These are phyloP conservation scores for Drosophila kepulauana DNA, from an alignment of 1,140 invertebrate species.

Conservation along the genomic window DNA sequence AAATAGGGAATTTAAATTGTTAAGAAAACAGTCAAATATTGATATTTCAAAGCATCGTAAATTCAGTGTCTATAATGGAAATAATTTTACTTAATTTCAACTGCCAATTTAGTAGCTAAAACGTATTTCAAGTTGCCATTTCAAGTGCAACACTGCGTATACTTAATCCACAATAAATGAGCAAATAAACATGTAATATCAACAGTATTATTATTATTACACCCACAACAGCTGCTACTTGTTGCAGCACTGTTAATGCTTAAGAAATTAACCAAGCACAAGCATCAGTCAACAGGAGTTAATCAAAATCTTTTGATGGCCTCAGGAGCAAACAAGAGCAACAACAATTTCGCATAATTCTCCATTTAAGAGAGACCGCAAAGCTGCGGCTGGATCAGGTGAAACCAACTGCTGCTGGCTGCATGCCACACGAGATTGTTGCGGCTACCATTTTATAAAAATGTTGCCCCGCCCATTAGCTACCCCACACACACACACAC, in stretches of 20 bases:
- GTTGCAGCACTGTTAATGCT: background rate
- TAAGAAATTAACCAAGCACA: constrained; percentile 1
- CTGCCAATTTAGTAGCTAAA: too few relatives aligned
- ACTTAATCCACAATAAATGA: too few relatives aligned
- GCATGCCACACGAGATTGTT: constrained; percentile 5
- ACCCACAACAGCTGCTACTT: background rate
- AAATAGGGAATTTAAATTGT: too few relatives aligned
- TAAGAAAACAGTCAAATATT: too few relatives aligned
- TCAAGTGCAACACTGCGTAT: too few relatives aligned
- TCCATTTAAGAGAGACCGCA: constrained; percentile 6
- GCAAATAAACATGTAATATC: background rate
- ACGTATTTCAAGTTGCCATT: too few relatives aligned
- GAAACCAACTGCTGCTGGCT: constrained; percentile 2
- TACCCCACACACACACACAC: background rate
- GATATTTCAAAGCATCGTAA: too few relatives aligned
- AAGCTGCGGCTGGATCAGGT: constrained; percentile 17
- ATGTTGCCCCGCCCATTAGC: background rate
- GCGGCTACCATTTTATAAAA: constrained; percentile 17
- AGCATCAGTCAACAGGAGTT: constrained; percentile 21
- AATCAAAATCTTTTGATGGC: constrained; percentile 23
- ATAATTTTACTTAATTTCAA: too few relatives aligned
- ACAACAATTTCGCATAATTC: constrained; percentile 20
- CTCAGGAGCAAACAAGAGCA: background rate
- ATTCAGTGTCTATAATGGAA: too few relatives aligned
- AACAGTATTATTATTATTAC: background rate